These are phyloP conservation scores for Stenichneumon culpator DNA, from an alignment of 2,888 invertebrate species.

Conservation along the genomic window DNA sequence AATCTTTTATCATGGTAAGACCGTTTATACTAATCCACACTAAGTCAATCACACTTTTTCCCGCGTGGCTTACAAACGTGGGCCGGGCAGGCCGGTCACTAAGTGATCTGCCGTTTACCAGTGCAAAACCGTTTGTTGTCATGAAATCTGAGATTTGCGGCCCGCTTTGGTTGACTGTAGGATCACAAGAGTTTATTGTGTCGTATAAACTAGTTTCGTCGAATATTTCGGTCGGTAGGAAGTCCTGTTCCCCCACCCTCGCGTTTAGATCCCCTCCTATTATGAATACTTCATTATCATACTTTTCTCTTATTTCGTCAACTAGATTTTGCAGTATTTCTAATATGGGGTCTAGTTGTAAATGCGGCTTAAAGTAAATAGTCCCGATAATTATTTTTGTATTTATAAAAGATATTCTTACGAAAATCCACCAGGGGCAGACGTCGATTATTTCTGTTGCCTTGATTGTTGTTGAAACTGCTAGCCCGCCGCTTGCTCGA, in stretches of 20 bases:
- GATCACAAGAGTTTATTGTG: slow-evolving; percentile 1
- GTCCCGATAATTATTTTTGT: slow-evolving; percentile 18
- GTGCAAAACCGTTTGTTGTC: slow-evolving; percentile 16
- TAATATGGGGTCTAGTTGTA: slow-evolving; percentile 12
- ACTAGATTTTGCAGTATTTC: slow-evolving; percentile 16
- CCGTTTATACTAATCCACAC: no score
- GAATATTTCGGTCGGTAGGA: slow-evolving; percentile 20
- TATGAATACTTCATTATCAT: slow-evolving; percentile 15
- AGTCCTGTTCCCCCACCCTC: slow-evolving; percentile 23
- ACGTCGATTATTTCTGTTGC: slow-evolving; percentile 20
- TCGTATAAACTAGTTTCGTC: slow-evolving; percentile 2
- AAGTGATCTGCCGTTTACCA: slow-evolving; percentile 23
- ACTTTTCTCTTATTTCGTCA: slow-evolving; percentile 8
- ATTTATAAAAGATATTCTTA: slow-evolving; percentile 15
- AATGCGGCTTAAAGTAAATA: slow-evolving; percentile 27
- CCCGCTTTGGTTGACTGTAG: slow-evolving; percentile 2
- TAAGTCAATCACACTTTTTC: no score
- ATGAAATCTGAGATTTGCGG: slow-evolving; percentile 11
- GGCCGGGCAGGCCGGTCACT: no score
- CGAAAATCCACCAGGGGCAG: slow-evolving; percentile 30
- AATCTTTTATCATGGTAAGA: slow-evolving; percentile 15
- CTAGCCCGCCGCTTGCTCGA: slow-evolving; percentile 23
- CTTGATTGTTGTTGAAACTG: not conserved
- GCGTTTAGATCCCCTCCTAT: slow-evolving; percentile 43
- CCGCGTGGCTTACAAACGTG: no score